phyloP scores from a whole-genome alignment of 64 coral and sea anemone genomes.

The Dendrophyllia cribrosa region DNA sequence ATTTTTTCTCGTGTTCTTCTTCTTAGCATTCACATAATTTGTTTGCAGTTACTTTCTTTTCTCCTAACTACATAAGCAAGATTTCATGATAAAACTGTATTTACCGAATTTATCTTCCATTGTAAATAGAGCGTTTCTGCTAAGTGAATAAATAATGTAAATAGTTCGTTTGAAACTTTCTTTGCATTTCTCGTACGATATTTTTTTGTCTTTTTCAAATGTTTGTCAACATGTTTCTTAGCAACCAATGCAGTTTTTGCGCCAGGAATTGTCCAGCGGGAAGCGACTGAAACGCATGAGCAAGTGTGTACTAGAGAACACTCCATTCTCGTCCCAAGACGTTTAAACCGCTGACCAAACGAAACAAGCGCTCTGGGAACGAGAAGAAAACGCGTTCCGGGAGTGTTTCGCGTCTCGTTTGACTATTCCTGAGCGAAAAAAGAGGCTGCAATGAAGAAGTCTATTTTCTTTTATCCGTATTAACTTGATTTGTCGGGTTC shows the following conservation, averaged over 20 bases:
- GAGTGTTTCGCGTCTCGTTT: too few species aligned
- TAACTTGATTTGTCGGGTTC: constrained; percentile 71
- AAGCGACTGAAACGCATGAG: too few species aligned
- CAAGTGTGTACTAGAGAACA: too few species aligned
- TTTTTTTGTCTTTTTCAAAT: neutral
- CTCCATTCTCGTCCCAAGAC: too few species aligned
- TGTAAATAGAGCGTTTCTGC: constrained; percentile 22
- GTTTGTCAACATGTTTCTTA: too few species aligned
- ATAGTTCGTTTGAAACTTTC: neutral
- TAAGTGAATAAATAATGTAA: constrained; percentile 44
- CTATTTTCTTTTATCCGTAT: neutral
- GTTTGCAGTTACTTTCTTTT: neutral
- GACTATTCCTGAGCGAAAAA: too few species aligned
- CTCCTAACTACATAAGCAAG: neutral
- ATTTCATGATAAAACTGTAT: neutral
- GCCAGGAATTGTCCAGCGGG: too few species aligned
- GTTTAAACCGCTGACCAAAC: too few species aligned
- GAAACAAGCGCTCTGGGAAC: too few species aligned
- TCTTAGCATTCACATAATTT: neutral
- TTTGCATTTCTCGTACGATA: neutral
- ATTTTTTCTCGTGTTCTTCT: neutral
- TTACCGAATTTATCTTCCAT: constrained; percentile 3
- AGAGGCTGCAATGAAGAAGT: too few species aligned
- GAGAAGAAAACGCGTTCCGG: too few species aligned
- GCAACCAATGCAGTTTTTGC: too few species aligned